Evolutionary conservation across 1,140 invertebrate genomes (phyloP), one percentile per base, ranked within the genome.

Genomic region (Drosophila funebris): DNA sequence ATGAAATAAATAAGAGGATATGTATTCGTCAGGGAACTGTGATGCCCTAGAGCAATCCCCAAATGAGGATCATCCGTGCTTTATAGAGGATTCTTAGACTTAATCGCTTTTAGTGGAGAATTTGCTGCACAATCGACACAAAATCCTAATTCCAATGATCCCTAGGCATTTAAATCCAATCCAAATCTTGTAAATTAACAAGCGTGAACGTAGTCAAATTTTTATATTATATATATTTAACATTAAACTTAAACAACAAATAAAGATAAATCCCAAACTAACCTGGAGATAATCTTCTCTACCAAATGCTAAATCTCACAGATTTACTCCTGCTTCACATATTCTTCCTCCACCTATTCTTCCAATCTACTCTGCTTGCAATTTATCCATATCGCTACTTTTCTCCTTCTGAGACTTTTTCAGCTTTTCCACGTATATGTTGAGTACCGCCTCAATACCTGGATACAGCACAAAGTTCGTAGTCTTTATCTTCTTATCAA

Each of bases 161-260:
- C 60, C 58, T 85, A 87, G 81, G 81, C 82, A 84, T 84, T 85
- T 84, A 81, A n/a, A 11, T 67, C 75, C 52, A 62, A 50, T 53
- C 57, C 78, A 52, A 52, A 85, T 63, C 69, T 71, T 88, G 83
- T 76, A 78, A 87, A 70, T 78, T 75, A 81, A 74, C 67, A 44
- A 58, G 56, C 68, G 64, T 70, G 63, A 78, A 84, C 62, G 62
- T 88, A 88, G 83, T 88, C 79, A 76, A 88, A 88, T 88, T 88
- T 88, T 88, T 83, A 83, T 88, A 88, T 88, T 83, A 83, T 88
- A 88, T 88, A 88, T 79, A 88, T 82, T 88, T 87, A 82, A 87
- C 78, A 83, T 79, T 87, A 83, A 85, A 82, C 70, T 73, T 70
- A 22, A 85, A 67, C 54, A 72, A 78, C 69, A 73, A 74, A 85